Conservation (phyloP, 2,888 invertebrate genomes). For the Caenorhabditis sp. region DNA sequence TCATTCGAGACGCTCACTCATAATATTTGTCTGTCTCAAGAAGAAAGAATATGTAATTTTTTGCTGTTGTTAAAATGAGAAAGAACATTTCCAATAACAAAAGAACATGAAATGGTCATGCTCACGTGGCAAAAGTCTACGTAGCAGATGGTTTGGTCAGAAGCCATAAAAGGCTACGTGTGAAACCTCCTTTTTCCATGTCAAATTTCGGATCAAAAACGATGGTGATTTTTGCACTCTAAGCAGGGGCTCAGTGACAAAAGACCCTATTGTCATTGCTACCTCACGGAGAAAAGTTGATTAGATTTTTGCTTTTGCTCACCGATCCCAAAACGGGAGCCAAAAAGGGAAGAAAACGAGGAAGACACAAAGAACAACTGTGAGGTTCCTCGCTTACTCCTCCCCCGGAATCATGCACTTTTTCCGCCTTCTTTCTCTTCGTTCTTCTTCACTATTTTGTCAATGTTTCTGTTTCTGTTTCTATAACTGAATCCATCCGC, state of each 20-base stretch:
- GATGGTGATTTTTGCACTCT: not conserved
- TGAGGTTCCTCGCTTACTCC: slow-evolving; percentile 27
- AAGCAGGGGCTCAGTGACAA: not conserved
- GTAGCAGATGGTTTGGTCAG: no score
- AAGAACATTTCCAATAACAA: no score
- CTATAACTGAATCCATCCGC: slow-evolving; percentile 47
- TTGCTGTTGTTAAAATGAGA: no score
- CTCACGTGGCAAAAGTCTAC: no score
- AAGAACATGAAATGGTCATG: no score
- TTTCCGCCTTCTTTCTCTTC: slow-evolving; percentile 15
- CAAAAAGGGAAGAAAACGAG: not conserved
- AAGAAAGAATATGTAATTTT: no score
- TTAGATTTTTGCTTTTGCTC: not conserved
- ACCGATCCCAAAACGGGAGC: slow-evolving; percentile 6
- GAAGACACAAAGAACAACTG: slow-evolving; percentile 50
- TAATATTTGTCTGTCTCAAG: slow-evolving; percentile 6
- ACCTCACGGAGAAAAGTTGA: slow-evolving; percentile 10
- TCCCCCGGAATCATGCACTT: slow-evolving; percentile 54
- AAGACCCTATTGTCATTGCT: slow-evolving; percentile 3
- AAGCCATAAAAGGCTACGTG: not conserved
- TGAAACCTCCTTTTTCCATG: no score
- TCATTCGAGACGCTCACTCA: no score
- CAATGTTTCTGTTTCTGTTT: slow-evolving; percentile 35
- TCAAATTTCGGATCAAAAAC: no score
- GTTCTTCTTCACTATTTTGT: not conserved